Percentiles rank a stretch among this genome's conserved stretches.
Conservation (phyloP, 2,113 vertebrate genomes). For the Muntiacus muntjak region DNA sequence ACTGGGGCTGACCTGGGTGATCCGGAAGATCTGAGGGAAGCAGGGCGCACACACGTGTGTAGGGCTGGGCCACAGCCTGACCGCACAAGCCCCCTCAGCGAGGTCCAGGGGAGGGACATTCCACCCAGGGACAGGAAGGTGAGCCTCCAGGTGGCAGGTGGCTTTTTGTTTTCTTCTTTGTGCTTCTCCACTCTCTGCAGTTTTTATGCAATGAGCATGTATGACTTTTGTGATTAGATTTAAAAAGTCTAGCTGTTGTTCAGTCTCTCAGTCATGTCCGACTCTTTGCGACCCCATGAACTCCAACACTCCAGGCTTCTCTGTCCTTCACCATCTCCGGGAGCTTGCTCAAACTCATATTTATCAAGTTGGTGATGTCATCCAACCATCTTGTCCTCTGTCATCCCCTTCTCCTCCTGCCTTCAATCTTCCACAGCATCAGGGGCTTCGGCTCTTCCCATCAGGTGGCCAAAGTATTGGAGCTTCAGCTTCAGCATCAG, state of each 20-base stretch:
- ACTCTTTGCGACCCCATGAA: background rate
- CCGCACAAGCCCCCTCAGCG: background rate
- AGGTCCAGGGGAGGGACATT: background rate
- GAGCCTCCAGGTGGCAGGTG: background rate
- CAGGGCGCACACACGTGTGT: background rate
- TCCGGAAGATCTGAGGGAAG: background rate
- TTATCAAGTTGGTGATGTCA: background rate
- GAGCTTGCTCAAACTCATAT: background rate
- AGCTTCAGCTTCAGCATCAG: background rate
- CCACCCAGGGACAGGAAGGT: background rate
- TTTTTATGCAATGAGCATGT: background rate
- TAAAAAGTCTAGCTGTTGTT: background rate
- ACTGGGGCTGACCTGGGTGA: background rate
- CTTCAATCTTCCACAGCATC: background rate
- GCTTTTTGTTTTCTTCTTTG: background rate
- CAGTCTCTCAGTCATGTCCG: background rate
- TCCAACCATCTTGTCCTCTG: background rate
- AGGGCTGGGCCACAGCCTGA: background rate
- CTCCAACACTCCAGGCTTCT: background rate
- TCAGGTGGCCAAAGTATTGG: background rate
- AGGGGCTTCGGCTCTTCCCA: fast-evolving
- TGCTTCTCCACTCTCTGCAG: background rate
- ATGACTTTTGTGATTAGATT: background rate
- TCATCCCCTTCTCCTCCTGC: background rate
- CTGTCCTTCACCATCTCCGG: background rate